Evolutionary conservation across 2,888 invertebrate genomes (phyloP).

Genomic region (Hypena proboscidalis): DNA sequence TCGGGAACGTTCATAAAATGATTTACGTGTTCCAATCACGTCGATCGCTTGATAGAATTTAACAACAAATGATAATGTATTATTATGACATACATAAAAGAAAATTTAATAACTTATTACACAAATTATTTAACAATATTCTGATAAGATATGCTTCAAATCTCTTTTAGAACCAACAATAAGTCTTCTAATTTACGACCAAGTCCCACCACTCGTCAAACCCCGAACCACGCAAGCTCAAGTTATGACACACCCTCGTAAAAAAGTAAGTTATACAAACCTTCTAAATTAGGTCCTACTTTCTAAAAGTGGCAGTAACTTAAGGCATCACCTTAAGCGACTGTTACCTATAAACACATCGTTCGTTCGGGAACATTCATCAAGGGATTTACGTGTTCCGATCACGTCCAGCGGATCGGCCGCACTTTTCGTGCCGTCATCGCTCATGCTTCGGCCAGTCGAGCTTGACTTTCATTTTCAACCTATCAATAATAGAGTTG

Average conservation of each 20-base stretch:
- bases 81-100: too few species aligned
- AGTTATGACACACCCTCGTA: slow-evolving; percentile 10
- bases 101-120: too few species aligned
- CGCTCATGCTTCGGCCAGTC: slow-evolving; percentile 40
- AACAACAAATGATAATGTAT: too few species aligned
- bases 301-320: slow-evolving; percentile 20
- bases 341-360: slow-evolving; percentile 43
- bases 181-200: neutral
- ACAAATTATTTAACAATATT: too few species aligned
- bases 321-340: slow-evolving; percentile 21
- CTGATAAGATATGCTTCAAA: too few species aligned
- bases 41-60: too few species aligned
- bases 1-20: slow-evolving; percentile 45
- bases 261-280: slow-evolving; percentile 15
- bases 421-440: slow-evolving; percentile 43
- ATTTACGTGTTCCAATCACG: slow-evolving; percentile 44
- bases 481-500: slow-evolving; percentile 41
- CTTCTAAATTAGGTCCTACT: slow-evolving; percentile 19
- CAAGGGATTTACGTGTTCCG: slow-evolving; percentile 42
- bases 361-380: slow-evolving; percentile 42
- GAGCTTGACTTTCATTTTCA: slow-evolving; percentile 43
- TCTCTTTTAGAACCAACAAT: neutral
- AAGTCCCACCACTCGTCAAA: neutral
- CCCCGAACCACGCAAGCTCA: neutral
- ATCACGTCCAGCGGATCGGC: slow-evolving; percentile 36